Evolutionary conservation across 2,113 vertebrate genomes (phyloP).

Genomic region (Pituophis catenifer): DNA sequence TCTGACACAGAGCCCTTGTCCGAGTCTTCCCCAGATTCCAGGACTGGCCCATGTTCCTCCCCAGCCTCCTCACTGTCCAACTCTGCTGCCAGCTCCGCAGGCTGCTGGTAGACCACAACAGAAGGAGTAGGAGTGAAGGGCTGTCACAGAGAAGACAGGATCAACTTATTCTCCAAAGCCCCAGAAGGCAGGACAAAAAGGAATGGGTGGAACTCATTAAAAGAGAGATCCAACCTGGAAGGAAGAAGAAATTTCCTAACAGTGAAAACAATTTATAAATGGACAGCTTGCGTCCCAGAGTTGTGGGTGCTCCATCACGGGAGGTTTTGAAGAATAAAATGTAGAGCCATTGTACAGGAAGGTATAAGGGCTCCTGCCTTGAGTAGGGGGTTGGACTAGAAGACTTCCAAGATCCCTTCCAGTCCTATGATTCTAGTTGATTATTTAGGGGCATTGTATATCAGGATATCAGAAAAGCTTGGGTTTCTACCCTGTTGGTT

Average conservation of each 20-base stretch:
- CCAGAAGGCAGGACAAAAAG: neutral
- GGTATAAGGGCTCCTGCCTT: no score
- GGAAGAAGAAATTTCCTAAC: neutral
- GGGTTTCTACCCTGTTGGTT: neutral
- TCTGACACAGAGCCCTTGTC: no score
- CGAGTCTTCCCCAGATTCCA: no score
- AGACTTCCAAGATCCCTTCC: no score
- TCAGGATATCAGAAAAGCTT: neutral
- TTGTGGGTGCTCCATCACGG: no score
- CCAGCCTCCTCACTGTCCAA: no score
- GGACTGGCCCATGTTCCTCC: no score
- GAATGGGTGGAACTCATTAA: neutral
- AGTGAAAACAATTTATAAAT: neutral
- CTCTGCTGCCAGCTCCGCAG: no score
- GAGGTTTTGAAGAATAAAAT: no score
- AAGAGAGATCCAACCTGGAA: neutral
- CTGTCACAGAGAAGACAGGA: neutral
- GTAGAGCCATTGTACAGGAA: no score
- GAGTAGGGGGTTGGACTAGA: no score
- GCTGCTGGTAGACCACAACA: no score
- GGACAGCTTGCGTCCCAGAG: neutral
- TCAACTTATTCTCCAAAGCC: neutral
- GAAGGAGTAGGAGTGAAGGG: neutral
- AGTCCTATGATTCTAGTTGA: neutral
- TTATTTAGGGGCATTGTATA: neutral